These are phyloP conservation scores for Seladonia tumulorum DNA, from an alignment of 2,888 invertebrate species.

Conservation along the genomic window DNA sequence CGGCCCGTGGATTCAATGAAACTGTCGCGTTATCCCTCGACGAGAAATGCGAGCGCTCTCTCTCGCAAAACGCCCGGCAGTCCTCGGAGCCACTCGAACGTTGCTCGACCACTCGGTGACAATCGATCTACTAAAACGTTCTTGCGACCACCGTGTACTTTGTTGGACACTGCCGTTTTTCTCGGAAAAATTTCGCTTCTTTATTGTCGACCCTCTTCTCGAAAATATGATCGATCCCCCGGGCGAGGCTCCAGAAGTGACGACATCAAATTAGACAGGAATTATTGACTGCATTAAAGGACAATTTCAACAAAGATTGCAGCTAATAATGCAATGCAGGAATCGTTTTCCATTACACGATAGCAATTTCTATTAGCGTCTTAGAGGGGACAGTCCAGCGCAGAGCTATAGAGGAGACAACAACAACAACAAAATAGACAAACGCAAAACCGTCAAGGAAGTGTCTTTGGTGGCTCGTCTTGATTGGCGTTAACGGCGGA, in stretches of 20 bases:
- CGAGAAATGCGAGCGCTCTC: slow-evolving; percentile 67
- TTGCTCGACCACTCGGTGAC: slow-evolving; percentile 37
- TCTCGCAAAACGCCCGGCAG: slow-evolving; percentile 54
- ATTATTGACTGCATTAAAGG: background rate
- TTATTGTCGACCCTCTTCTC: background rate
- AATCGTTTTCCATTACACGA: too few relatives aligned
- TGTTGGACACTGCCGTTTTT: background rate
- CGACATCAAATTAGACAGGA: too few relatives aligned
- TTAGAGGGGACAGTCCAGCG: too few relatives aligned
- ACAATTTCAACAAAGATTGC: background rate
- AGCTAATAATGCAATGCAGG: too few relatives aligned
- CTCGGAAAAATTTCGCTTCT: background rate
- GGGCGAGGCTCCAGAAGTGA: background rate
- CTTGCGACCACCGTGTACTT: background rate
- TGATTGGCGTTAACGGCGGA: background rate
- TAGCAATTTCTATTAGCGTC: too few relatives aligned
- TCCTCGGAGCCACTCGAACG: slow-evolving; percentile 48
- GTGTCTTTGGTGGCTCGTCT: background rate
- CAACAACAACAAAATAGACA: background rate
- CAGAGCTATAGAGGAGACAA: too few relatives aligned
- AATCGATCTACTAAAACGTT: slow-evolving; percentile 1
- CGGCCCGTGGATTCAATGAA: slow-evolving; percentile 63
- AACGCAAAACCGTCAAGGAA: background rate
- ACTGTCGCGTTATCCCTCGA: slow-evolving; percentile 57
- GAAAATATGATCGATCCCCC: background rate